Evolutionary conservation across 2,113 vertebrate species (phyloP).

Genomic region (Grus americana): DNA sequence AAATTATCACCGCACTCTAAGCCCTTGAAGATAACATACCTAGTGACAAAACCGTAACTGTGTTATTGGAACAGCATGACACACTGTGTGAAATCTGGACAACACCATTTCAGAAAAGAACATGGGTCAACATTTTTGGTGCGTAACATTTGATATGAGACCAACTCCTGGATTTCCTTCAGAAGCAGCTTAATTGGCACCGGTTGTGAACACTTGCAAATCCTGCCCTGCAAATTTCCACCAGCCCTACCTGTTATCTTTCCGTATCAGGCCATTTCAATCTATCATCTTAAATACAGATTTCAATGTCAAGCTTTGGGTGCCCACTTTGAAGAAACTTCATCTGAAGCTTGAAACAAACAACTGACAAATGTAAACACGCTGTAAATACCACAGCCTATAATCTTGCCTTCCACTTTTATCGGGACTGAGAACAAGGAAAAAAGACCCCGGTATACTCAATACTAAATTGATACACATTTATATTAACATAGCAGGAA

Average conservation of each 20-base stretch:
- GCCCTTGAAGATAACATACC: not conserved
- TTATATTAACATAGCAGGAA: conserved; percentile 65
- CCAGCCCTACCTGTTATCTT: not conserved
- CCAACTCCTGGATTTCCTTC: not conserved
- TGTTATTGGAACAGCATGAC: not conserved
- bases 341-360: not conserved
- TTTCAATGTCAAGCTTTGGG: not conserved
- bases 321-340: not conserved
- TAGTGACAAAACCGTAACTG: not conserved
- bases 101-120: not conserved
- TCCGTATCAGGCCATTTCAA: not conserved
- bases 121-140: not conserved
- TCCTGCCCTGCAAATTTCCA: not conserved
- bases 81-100: not conserved
- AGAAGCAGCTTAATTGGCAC: not conserved
- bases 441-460: not conserved
- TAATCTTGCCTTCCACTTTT: conserved; percentile 34
- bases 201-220: fast-evolving
- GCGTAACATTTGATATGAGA: not conserved
- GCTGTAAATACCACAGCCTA: not conserved
- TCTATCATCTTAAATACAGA: not conserved
- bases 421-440: not conserved
- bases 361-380: not conserved
- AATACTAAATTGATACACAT: conserved; percentile 51
- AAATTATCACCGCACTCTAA: not conserved